Base-by-base conservation (phyloP, 2,797 vertebrate species). In the Poeciliopsis presidionis region DNA sequence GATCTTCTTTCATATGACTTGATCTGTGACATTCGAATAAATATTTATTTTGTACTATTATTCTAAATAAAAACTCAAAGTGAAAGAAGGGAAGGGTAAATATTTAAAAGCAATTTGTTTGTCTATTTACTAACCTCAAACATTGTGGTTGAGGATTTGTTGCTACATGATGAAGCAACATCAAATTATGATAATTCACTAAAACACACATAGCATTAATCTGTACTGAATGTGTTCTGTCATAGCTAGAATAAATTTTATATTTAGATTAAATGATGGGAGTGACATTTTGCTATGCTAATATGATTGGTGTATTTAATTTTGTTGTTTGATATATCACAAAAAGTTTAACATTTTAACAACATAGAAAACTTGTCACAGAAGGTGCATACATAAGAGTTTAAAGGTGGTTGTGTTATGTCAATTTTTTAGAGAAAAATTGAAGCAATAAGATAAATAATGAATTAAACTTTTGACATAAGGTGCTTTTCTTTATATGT, bases 261-360 rank as follows among this genome's bases (percentile, higher is more conserved):
- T 1, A 28, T 16, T 30, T 16, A 30, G 28, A 14, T 33, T 1
- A 61, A 61, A 61, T 20, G 12, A 30, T 61, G 28, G 28, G 28
- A 30, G 6, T 18, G 8, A 30, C 28, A 61, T 61, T 61, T 4
- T 33, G 14, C 5, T 33, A 14, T 6, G 57, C 57, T 61, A 61
- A 61, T 30, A 61, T 33, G 6, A 33, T 3, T 30, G 36, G 30
- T 79, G 30, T 76, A 63, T 75, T 84, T 72, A 20, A 76, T 12
- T 2, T 22, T 55, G 43, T 51, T 51, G 22, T 51, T 51, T 51
- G 20, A 51, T 51, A 51, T 3, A 51, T 51, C 7, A 51, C 49
- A 73, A 22, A 51, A 33, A 75, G 33, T 2, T 46, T 47, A 53
- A 13, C 43, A 43, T 43, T 51, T 63, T 1, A 73, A 72, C 28